Conservation (phyloP, 2,113 vertebrate species). For the Verasper variegatus region DNA sequence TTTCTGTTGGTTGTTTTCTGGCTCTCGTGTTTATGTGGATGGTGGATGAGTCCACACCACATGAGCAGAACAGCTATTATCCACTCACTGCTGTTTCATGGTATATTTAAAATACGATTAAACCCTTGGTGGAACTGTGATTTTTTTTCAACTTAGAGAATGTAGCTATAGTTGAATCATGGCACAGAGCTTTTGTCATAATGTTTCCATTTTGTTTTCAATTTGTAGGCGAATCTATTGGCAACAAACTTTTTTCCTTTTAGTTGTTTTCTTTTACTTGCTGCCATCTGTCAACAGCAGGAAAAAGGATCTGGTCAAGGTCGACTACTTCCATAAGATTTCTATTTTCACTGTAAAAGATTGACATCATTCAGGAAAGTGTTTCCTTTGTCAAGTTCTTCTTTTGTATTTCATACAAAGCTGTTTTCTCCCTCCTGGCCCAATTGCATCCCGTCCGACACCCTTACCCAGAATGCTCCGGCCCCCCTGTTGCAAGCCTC, state of each 20-base stretch:
- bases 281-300: slow-evolving; percentile 14
- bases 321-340: background rate
- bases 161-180: too few relatives aligned
- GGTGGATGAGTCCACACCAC: slow-evolving; percentile 2
- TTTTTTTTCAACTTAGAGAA: background rate
- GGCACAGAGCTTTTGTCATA: background rate
- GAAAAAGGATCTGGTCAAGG: background rate
- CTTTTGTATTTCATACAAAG: slow-evolving; percentile 10
- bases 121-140: background rate
- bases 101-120: slow-evolving; percentile 19
- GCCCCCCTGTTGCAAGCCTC: slow-evolving; percentile 4
- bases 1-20: slow-evolving; percentile 20
- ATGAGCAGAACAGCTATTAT: slow-evolving; percentile 13
- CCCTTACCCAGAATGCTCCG: slow-evolving; percentile 35
- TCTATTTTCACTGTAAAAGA: slow-evolving; percentile 1
- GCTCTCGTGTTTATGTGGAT: slow-evolving; percentile 9
- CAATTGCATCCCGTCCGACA: slow-evolving; percentile 38
- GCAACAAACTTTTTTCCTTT: too few relatives aligned
- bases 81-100: background rate
- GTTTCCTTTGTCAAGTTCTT: slow-evolving; percentile 15
- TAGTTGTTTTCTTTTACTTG: background rate
- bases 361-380: background rate
- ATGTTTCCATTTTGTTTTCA: background rate
- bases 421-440: slow-evolving; percentile 8
- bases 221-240: background rate